Evolutionary conservation across 1,140 invertebrate species (phyloP), one percentile per base, ranked within the genome.

Genomic region (Drosophila varians): DNA sequence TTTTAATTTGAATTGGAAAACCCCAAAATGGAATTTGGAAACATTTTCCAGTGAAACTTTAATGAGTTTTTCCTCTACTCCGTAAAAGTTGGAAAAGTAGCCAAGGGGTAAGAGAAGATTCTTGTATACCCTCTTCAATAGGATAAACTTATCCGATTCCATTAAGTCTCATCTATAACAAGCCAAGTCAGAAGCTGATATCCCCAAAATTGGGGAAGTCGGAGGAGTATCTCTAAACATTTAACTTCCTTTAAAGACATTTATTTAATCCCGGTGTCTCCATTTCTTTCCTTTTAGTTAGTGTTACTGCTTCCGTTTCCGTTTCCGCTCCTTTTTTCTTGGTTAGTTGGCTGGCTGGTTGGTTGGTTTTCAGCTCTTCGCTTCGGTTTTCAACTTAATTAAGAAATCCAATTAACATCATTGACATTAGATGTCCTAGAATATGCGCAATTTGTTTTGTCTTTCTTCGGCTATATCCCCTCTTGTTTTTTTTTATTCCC

Each of bases 321-420:
- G 9, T 18, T 42, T 2, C 9, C 2, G 23, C n/a, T 16, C 11
- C 21, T 3, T 21, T 25, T 47, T n/a, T 53, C 60, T 54, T 28
- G 18, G 28, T 34, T 49, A n/a, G n/a, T n/a, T n/a, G n/a, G n/a
- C n/a, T n/a, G 26, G 26, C 1, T 49, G 8, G 8, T 38, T 38
- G 36, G 36, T 9, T 38, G 19, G 47, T 14, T 43, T 36, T 51
- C 11, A 43, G 21, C 25, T 31, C 31, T 3, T 60, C 45, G 40
- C 45, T 51, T 48, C 48, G 80, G 66, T 72, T 73, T 86, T 74
- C 77, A 84, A 69, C 66, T 87, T 87, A 87, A 86, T 86, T 86
- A 86, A 76, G 72, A 87, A 86, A 86, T 87, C 82, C 82, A 86
- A 86, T 86, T 86, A 86, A 80, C 80, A 86, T 87, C 68, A 77